Conservation (phyloP, 2,113 vertebrate genomes). For the Hassar affinis region DNA sequence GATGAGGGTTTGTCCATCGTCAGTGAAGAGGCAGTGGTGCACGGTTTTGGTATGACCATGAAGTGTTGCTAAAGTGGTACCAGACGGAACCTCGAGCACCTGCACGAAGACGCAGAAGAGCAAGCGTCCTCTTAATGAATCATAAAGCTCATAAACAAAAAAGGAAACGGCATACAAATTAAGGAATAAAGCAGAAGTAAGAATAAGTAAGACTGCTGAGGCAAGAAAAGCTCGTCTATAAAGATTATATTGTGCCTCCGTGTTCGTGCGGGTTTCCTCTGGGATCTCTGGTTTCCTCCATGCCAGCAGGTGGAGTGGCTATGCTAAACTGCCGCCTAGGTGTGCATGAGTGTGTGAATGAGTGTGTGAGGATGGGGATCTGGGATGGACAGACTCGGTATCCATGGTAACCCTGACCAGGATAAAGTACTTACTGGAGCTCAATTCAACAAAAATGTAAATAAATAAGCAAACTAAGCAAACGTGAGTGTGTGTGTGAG, state of each 20-base stretch:
- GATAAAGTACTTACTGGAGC: not conserved
- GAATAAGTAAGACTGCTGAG: not conserved
- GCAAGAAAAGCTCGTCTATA: not conserved
- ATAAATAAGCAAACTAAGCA: not conserved
- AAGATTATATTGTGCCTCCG: too few species aligned
- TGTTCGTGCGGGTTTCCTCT: not conserved
- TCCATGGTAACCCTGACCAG: not conserved
- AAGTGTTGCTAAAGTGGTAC: conserved; percentile 69
- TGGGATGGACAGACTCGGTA: not conserved
- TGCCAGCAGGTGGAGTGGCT: too few species aligned
- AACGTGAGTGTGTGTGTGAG: not conserved
- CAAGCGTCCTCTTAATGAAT: too few species aligned
- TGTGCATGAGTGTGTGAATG: not conserved
- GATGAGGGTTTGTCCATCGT: conserved; percentile 77
- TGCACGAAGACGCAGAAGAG: conserved; percentile 49
- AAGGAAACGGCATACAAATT: not conserved
- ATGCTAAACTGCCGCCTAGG: not conserved
- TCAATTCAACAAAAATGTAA: not conserved
- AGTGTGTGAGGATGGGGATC: not conserved
- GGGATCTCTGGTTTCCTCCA: not conserved
- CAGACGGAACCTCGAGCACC: conserved; percentile 82
- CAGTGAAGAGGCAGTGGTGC: conserved; percentile 81
- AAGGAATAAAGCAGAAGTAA: not conserved
- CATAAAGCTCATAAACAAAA: too few species aligned
- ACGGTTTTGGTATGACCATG: conserved; percentile 78